These are phyloP conservation scores for Neomorphus geoffroyi DNA, from an alignment of 2,797 vertebrate species.

Conservation along the genomic window DNA sequence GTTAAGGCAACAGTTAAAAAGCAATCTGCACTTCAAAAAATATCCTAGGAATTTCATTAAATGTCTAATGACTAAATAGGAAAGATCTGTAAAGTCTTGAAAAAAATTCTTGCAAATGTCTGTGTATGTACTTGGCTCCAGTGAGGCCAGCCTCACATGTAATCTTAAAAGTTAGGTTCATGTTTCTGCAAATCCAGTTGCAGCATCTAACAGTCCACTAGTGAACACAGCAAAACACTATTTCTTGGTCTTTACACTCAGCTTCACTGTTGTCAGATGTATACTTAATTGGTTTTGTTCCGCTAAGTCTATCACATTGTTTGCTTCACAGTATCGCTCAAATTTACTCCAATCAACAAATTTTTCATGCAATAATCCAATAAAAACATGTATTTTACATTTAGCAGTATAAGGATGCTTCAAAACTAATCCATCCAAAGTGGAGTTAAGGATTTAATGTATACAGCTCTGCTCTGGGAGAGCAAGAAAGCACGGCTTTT, in stretches of 20 bases:
- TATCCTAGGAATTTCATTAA: not conserved
- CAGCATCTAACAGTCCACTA: not conserved
- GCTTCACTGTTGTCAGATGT: not conserved
- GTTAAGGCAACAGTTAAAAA: not conserved
- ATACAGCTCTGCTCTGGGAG: not conserved
- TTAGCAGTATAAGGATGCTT: not conserved
- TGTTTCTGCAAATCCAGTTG: not conserved
- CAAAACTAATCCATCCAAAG: slow-evolving; percentile 20
- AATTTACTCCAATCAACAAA: not conserved
- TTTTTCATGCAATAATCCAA: not conserved
- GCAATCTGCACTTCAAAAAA: not conserved
- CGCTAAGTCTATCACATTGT: not conserved
- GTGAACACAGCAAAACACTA: not conserved
- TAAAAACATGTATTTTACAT: not conserved
- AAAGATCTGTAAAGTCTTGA: not conserved
- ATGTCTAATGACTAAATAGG: not conserved
- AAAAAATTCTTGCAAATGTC: not conserved
- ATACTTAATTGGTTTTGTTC: not conserved
- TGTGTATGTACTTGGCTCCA: not conserved
- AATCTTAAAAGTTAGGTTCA: not conserved
- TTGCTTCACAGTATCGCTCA: not conserved
- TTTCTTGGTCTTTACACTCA: not conserved
- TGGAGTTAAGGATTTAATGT: not conserved
- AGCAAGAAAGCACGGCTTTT: not conserved
- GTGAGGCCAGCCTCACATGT: not conserved